Evolutionary conservation across 2,888 invertebrate species (phyloP).

Genomic region (Euplexia lucipara): DNA sequence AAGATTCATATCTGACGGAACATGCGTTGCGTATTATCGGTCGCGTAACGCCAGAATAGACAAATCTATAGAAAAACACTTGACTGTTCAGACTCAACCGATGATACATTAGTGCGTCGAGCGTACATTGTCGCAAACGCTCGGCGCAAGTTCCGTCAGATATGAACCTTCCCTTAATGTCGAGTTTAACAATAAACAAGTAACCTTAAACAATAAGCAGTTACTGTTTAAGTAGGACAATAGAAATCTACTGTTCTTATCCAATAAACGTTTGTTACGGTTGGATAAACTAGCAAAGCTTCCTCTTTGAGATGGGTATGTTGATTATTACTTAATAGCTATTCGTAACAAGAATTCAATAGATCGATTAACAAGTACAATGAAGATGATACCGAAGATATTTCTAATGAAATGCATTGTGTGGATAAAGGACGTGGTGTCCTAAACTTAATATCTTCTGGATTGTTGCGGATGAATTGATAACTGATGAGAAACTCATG

Average conservation of each 20-base stretch:
- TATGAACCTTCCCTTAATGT: no score
- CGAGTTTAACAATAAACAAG: neutral
- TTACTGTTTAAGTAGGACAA: neutral
- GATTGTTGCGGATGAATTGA: neutral
- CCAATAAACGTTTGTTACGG: slow-evolving; percentile 7
- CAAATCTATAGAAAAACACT: no score
- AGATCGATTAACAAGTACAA: slow-evolving; percentile 10
- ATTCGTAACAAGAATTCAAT: neutral
- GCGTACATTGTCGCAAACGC: no score
- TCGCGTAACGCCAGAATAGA: no score
- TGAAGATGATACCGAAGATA: neutral
- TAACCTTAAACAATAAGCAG: neutral
- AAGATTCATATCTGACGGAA: no score
- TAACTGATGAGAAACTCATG: neutral
- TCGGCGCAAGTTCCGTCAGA: no score
- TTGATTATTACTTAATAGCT: neutral
- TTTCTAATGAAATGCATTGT: neutral
- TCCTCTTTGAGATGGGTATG: neutral
- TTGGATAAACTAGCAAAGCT: slow-evolving; percentile 11
- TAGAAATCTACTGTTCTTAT: neutral
- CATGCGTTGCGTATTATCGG: no score
- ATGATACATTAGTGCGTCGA: no score
- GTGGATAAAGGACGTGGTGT: neutral
- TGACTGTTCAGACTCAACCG: no score
- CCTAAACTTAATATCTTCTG: neutral